phyloP scores from a whole-genome alignment of 2,113 vertebrate species.

The Desmodus rotundus region DNA sequence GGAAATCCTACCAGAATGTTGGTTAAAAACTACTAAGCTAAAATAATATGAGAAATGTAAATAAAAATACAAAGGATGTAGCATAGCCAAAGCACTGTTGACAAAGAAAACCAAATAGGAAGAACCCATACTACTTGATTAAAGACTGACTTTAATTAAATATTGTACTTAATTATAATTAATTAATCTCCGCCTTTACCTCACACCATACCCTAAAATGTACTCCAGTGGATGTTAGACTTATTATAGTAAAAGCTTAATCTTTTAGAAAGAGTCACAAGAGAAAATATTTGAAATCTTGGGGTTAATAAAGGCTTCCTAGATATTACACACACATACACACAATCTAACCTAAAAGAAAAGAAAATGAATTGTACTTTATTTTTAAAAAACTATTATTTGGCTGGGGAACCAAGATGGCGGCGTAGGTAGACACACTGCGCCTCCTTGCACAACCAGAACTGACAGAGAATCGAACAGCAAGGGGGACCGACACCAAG shows the following conservation, averaged over 20 bases:
- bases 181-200: not conserved
- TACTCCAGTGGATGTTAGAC: not conserved
- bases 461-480: too few relatives aligned
- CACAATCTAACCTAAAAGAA: not conserved
- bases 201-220: too few relatives aligned
- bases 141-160: constrained; percentile 4
- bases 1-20: not conserved
- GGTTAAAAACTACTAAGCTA: not conserved
- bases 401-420: too few relatives aligned
- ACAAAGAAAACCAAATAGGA: not conserved
- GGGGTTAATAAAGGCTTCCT: not conserved
- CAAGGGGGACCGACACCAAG: too few relatives aligned
- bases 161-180: not conserved
- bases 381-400: not conserved
- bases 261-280: not conserved
- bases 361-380: not conserved
- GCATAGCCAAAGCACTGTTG: not conserved
- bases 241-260: not conserved
- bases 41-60: not conserved
- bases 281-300: not conserved
- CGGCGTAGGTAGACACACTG: too few relatives aligned
- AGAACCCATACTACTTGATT: not conserved
- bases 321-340: not conserved
- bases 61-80: not conserved
- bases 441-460: too few relatives aligned